Evolutionary conservation across 1,140 invertebrate species (phyloP).

Genomic region (Tenebrio molitor): DNA sequence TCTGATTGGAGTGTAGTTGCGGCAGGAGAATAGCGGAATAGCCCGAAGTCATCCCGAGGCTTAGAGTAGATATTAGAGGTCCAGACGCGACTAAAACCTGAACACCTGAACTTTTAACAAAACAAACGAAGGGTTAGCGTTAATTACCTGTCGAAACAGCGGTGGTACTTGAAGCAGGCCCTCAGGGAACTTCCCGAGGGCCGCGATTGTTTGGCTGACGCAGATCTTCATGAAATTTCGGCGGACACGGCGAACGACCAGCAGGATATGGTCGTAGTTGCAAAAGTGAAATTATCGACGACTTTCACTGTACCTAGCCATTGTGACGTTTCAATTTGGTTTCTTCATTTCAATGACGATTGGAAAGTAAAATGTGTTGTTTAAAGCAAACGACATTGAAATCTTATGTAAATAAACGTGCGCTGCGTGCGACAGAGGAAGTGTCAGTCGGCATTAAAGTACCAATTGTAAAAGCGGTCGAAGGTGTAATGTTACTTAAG

Average conservation of each 20-base stretch:
- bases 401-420: no score
- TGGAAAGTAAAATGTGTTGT: neutral
- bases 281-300: neutral
- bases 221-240: neutral
- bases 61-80: constrained; percentile 70
- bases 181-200: neutral
- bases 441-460: no score
- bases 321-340: neutral
- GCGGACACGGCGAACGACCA: neutral
- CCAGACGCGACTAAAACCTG: constrained; percentile 69
- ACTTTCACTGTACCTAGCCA: neutral
- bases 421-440: no score
- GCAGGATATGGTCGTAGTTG: no score
- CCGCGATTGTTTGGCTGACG: neutral
- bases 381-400: neutral
- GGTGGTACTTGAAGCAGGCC: neutral
- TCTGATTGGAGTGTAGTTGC: constrained; percentile 67
- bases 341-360: constrained; percentile 1
- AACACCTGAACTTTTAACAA: constrained; percentile 24
- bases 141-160: neutral
- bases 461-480: no score
- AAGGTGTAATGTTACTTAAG: no score
- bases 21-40: constrained; percentile 76
- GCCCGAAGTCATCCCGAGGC: constrained; percentile 72
- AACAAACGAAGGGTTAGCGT: no score